Evolutionary conservation across 2,113 vertebrate species (phyloP).

Genomic region (Cyphomyrus discorhynchus): DNA sequence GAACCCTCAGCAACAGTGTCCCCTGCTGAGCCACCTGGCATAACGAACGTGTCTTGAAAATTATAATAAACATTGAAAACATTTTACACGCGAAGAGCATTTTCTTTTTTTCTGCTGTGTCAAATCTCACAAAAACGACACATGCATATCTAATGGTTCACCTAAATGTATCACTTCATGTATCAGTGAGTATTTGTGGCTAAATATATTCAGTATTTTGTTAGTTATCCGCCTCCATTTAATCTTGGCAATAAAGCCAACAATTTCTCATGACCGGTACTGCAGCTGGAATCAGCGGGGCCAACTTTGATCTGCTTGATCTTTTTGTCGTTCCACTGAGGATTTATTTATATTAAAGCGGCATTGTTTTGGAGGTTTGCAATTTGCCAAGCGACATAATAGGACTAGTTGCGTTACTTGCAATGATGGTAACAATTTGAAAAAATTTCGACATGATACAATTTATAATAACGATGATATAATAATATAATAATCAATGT

Average conservation of each 20-base stretch:
- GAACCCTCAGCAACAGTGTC: not conserved
- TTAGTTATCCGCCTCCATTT: not conserved
- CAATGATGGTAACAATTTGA: not conserved
- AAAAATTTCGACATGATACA: not conserved
- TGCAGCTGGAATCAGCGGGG: not conserved
- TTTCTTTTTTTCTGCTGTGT: not conserved
- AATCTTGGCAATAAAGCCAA: slow-evolving; percentile 2
- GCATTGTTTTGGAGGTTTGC: not conserved
- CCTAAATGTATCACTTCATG: not conserved
- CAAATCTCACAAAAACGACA: not conserved
- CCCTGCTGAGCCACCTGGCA: not conserved
- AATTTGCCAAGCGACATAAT: not conserved
- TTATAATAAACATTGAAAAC: not conserved
- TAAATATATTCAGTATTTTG: not conserved
- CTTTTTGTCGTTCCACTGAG: not conserved
- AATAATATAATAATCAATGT: not conserved
- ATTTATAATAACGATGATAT: not conserved
- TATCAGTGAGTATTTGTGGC: not conserved
- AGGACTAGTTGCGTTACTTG: not conserved
- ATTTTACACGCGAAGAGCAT: not conserved
- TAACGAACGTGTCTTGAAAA: not conserved
- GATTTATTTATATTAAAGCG: slow-evolving; percentile 6
- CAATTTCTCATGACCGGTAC: not conserved
- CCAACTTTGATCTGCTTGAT: not conserved
- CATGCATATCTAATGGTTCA: not conserved